Conservation (phyloP, 1,140 invertebrate genomes). For the Notospermus geniculatus region DNA sequence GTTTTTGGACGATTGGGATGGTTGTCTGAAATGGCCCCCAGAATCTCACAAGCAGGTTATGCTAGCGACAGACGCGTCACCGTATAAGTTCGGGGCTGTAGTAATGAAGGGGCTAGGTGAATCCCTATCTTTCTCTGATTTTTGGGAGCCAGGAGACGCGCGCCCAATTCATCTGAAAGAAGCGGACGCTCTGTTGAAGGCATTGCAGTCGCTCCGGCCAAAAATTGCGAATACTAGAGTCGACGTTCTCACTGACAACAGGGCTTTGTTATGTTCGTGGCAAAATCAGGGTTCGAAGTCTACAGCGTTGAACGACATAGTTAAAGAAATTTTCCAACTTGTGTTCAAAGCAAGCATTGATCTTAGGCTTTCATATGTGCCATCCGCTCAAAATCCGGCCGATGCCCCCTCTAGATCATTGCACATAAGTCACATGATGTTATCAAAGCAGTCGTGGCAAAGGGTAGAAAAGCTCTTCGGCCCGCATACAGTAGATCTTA, state of each 20-base stretch:
- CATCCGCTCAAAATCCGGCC: neutral
- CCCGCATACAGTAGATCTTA: too few species aligned
- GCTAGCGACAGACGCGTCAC: neutral
- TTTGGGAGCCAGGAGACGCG: neutral
- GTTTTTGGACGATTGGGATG: constrained; percentile 1
- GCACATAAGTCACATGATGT: too few species aligned
- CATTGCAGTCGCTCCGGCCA: neutral
- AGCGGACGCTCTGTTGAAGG: neutral
- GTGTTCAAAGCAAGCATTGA: neutral
- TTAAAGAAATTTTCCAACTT: neutral
- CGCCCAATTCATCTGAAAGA: constrained; percentile 2
- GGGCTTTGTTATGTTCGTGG: neutral
- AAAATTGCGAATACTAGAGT: neutral
- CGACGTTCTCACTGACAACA: neutral
- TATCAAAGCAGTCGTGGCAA: too few species aligned
- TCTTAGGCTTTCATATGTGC: neutral
- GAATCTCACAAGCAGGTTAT: neutral
- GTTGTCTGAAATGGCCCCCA: neutral
- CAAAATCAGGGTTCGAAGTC: neutral
- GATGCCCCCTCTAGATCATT: neutral
- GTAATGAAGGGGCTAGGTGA: neutral
- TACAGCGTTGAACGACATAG: neutral
- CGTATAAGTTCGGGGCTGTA: neutral
- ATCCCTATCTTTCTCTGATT: neutral
- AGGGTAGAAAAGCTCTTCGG: too few species aligned